Percentiles rank a stretch among this genome's conserved stretches.
phyloP scores from a whole-genome alignment of 2,113 vertebrate species.

The Prionailurus bengalensis region DNA sequence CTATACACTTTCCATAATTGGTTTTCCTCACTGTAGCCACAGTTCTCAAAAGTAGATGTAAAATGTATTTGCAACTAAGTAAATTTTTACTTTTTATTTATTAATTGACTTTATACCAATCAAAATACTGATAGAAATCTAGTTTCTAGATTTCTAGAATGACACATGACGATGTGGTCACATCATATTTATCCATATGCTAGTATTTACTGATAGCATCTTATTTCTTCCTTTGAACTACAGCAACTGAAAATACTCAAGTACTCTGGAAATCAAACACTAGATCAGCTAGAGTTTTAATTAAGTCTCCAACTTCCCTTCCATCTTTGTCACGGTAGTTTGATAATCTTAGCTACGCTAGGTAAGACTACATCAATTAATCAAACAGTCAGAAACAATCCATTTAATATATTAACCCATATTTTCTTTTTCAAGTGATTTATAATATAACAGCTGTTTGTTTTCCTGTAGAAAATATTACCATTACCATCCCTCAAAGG shows the following conservation, averaged over 20 bases:
- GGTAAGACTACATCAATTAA: slow-evolving; percentile 70
- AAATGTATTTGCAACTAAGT: slow-evolving; percentile 39
- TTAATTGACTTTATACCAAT: neutral
- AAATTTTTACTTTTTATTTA: neutral
- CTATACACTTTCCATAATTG: neutral
- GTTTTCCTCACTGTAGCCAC: neutral
- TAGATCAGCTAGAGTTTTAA: slow-evolving; percentile 59
- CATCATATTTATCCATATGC: neutral
- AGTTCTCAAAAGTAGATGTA: slow-evolving; percentile 15
- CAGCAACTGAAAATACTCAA: neutral
- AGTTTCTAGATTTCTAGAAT: neutral
- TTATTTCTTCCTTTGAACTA: neutral
- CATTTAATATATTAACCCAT: slow-evolving; percentile 71
- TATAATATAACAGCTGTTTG: slow-evolving; percentile 49
- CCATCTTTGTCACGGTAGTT: slow-evolving; percentile 66
- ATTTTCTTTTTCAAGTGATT: slow-evolving; percentile 64
- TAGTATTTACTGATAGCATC: neutral
- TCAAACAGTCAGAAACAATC: slow-evolving; percentile 80
- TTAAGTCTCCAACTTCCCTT: slow-evolving; percentile 52
- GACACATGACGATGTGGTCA: neutral
- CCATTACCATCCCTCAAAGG: neutral
- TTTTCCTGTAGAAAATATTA: slow-evolving; percentile 3
- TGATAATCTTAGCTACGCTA: slow-evolving; percentile 75
- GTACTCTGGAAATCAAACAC: slow-evolving; percentile 53
- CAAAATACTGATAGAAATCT: neutral